Conservation (phyloP, 37 sponge, comb jelly and placozoan species). For the Spongia lamella region DNA sequence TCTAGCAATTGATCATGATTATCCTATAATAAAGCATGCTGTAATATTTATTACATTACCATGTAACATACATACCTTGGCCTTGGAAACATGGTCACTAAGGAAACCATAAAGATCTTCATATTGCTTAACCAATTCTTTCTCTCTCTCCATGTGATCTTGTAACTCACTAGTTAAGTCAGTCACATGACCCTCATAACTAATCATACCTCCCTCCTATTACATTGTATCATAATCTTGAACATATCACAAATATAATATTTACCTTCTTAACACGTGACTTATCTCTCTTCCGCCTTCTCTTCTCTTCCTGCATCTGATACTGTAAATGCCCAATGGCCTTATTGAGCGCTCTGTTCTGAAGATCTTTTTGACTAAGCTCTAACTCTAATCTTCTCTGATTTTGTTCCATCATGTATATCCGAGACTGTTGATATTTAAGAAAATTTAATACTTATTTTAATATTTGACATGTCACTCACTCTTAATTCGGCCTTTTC, state of each 20-base stretch:
- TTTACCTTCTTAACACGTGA: conserved; percentile 12
- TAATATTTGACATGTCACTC: conserved; percentile 13
- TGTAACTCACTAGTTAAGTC: conserved; percentile 48
- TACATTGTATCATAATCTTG: not conserved
- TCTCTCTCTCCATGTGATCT: conserved; percentile 59
- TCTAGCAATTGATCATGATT: conserved; percentile 72
- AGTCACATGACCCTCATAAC: conserved; percentile 18
- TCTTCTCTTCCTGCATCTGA: conserved; percentile 37
- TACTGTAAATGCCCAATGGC: conserved; percentile 23
- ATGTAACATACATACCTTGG: conserved; percentile 41
- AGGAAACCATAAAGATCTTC: conserved; percentile 70
- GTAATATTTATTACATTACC: not conserved
- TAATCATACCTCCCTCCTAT: conserved; percentile 15
- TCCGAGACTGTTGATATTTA: conserved; percentile 61
- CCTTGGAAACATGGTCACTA: conserved; percentile 44
- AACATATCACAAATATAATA: not conserved
- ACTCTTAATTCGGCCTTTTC: conserved; percentile 84
- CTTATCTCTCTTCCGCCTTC: conserved; percentile 33
- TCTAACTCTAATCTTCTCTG: conserved; percentile 72
- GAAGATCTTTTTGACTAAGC: conserved; percentile 47
- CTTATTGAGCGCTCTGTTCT: conserved; percentile 30
- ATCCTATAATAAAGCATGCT: conserved; percentile 26
- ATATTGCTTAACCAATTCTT: conserved; percentile 39
- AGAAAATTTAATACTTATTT: not conserved
- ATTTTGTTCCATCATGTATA: conserved; percentile 90